phyloP scores from a whole-genome alignment of 2,888 invertebrate genomes.

The Physocephala rufipes region DNA sequence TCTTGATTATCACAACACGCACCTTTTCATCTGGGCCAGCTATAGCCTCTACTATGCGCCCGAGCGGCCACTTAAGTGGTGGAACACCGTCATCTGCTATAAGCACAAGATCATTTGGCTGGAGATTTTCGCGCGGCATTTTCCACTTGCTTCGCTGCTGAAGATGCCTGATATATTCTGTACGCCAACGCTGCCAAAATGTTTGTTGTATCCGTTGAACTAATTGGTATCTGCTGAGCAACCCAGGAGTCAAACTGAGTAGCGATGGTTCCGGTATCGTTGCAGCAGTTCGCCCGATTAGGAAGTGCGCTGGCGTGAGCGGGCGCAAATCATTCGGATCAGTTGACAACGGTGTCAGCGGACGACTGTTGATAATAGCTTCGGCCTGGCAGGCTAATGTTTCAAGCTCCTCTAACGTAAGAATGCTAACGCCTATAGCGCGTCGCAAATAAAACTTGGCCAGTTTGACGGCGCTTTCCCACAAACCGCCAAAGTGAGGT shows the following conservation, averaged over 20 bases:
- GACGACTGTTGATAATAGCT: background rate
- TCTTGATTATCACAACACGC: slow-evolving; percentile 39
- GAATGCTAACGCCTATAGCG: background rate
- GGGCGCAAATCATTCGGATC: too few species aligned
- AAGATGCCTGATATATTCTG: background rate
- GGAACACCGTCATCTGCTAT: slow-evolving; percentile 17
- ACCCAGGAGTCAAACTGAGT: background rate
- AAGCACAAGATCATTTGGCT: background rate
- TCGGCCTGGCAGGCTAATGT: background rate
- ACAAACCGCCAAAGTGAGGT: slow-evolving; percentile 33
- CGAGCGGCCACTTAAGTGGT: slow-evolving; percentile 43
- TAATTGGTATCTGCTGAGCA: background rate
- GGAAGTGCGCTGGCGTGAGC: background rate
- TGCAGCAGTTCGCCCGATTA: background rate
- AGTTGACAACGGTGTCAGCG: background rate
- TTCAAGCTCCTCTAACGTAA: background rate
- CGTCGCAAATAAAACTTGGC: background rate
- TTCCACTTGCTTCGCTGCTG: too few species aligned
- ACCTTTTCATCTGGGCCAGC: slow-evolving; percentile 39
- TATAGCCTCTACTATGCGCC: slow-evolving; percentile 26
- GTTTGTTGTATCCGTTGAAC: background rate
- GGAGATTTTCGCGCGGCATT: background rate
- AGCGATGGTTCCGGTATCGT: background rate
- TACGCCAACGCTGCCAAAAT: background rate
- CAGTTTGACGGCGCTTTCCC: background rate